phyloP scores from a whole-genome alignment of 2,797 vertebrate genomes.

The Poeciliopsis gracilis region DNA sequence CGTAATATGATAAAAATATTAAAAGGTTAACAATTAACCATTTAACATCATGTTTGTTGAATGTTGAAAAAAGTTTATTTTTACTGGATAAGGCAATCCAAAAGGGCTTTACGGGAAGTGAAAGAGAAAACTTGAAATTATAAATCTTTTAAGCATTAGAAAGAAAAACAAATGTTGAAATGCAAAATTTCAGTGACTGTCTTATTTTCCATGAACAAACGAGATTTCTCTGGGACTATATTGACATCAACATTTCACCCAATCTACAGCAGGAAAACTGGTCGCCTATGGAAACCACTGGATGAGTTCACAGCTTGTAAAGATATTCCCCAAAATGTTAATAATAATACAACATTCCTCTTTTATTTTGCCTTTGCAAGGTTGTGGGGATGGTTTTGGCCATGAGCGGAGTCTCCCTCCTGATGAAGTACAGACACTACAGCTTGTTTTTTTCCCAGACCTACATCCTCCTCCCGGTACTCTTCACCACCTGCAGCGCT shows the following conservation, averaged over 20 bases:
- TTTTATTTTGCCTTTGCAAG: constrained; percentile 18
- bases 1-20: not conserved
- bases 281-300: not conserved
- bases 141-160: not conserved
- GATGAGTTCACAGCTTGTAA: not conserved
- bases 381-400: constrained; percentile 42
- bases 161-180: not conserved
- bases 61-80: not conserved
- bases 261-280: not conserved
- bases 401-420: constrained; percentile 48
- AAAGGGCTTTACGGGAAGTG: not conserved
- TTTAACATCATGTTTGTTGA: not conserved
- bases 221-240: not conserved
- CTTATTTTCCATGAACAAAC: not conserved
- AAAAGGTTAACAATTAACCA: not conserved
- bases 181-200: not conserved
- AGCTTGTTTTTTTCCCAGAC: constrained; percentile 37
- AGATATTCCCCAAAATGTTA: not conserved
- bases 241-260: not conserved
- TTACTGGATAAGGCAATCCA: not conserved
- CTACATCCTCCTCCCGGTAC: constrained; percentile 40
- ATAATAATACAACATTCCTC: not conserved
- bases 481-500: constrained; percentile 29
- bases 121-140: not conserved
- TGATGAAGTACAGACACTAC: constrained; percentile 44